phyloP scores from a whole-genome alignment of 2,797 vertebrate species.

The Buceros bicornis region DNA sequence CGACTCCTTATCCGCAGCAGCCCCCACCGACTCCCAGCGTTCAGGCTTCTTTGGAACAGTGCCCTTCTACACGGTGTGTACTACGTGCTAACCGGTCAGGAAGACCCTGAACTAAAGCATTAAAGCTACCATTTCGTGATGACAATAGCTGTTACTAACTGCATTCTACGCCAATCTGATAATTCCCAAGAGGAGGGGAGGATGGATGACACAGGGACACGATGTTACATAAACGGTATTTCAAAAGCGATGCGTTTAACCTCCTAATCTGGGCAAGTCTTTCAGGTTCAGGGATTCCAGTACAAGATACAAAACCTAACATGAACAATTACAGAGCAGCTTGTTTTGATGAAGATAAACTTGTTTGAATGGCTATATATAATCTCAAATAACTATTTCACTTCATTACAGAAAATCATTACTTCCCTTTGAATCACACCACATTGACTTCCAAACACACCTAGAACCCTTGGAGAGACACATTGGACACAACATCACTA shows the following conservation, averaged over 20 bases:
- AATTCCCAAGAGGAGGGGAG: rapidly evolving
- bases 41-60: background rate
- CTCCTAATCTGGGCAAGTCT: constrained; percentile 44
- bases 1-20: background rate
- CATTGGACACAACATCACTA: background rate
- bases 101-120: background rate
- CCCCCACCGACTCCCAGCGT: background rate
- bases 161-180: rapidly evolving
- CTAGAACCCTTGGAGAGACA: background rate
- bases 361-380: background rate
- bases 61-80: background rate
- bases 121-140: too few species aligned
- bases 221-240: background rate
- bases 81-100: background rate
- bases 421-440: background rate
- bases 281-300: constrained; percentile 21
- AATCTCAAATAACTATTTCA: background rate
- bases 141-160: background rate
- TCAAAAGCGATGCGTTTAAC: constrained; percentile 30
- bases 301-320: background rate
- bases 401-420: background rate
- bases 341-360: constrained; percentile 34
- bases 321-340: constrained; percentile 19
- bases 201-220: background rate
- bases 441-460: background rate